A percentile compares a stretch with the other conserved stretches of the same genome.
These are phyloP conservation scores for Perodicticus potto DNA, from an alignment of 2,797 vertebrate genomes.

Conservation along the genomic window DNA sequence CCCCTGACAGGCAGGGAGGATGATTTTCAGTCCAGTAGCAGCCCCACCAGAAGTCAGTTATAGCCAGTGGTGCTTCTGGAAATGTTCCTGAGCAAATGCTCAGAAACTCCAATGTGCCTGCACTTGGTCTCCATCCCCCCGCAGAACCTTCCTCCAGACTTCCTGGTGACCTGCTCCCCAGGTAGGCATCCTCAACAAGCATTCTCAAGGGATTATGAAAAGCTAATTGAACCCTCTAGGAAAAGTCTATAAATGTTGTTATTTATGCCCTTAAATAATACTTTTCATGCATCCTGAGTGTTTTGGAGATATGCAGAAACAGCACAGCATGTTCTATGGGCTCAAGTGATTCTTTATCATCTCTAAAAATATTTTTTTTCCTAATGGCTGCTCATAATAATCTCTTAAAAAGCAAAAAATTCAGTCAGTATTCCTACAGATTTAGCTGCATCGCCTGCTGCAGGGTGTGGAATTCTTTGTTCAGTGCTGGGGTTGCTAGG, in stretches of 20 bases:
- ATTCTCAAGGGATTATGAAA: slow-evolving; percentile 58
- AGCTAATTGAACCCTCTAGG: slow-evolving; percentile 58
- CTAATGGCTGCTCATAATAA: slow-evolving; percentile 50
- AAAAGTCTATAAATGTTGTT: slow-evolving; percentile 58
- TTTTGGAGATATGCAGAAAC: slow-evolving; percentile 62
- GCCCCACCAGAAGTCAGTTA: background rate
- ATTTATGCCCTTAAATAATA: slow-evolving; percentile 77
- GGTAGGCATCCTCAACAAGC: background rate
- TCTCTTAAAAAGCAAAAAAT: slow-evolving; percentile 54
- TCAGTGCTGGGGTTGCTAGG: background rate
- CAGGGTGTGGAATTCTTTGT: background rate
- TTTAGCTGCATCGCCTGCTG: background rate
- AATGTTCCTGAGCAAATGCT: background rate
- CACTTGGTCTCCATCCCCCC: rapidly evolving
- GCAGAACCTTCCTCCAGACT: background rate
- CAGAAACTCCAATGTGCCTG: background rate
- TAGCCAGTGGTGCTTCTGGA: background rate
- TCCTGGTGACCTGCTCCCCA: rapidly evolving
- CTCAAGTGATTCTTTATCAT: slow-evolving; percentile 42
- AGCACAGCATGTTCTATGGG: slow-evolving; percentile 1
- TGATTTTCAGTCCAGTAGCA: background rate
- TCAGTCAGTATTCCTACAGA: background rate
- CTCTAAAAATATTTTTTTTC: slow-evolving; percentile 38
- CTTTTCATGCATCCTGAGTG: slow-evolving; percentile 20
- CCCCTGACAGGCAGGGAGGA: background rate